phyloP scores from a whole-genome alignment of 2,888 invertebrate genomes.

The Labia minor region DNA sequence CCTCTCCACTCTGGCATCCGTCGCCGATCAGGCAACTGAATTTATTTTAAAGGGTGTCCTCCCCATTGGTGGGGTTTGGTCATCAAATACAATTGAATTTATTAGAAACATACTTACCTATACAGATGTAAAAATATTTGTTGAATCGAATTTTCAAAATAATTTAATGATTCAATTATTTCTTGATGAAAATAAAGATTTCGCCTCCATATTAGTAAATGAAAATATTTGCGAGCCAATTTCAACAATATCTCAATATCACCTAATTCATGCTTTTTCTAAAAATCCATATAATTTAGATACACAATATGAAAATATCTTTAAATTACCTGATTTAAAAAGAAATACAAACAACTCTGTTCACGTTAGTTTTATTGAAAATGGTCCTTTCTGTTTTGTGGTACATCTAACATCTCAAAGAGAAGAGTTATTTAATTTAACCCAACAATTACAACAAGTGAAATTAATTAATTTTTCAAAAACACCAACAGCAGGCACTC shows the following conservation, averaged over 20 bases:
- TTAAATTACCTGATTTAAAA: not conserved
- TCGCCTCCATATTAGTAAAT: not conserved
- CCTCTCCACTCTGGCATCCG: not conserved
- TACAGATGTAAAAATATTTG: not conserved
- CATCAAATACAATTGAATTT: not conserved
- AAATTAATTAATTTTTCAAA: not conserved
- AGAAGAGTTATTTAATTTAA: not conserved
- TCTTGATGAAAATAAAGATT: not conserved
- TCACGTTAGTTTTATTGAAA: not conserved
- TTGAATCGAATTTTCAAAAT: not conserved
- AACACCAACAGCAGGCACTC: not conserved
- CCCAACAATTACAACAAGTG: not conserved
- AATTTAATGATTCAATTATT: not conserved
- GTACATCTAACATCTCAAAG: not conserved
- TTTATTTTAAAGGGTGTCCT: not conserved
- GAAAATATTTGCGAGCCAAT: not conserved
- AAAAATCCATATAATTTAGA: not conserved
- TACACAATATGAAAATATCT: not conserved
- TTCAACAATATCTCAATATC: not conserved
- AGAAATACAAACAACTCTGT: not conserved
- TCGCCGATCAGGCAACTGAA: not conserved
- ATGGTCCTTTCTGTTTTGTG: not conserved
- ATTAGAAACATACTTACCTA: not conserved
- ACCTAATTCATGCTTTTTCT: not conserved
- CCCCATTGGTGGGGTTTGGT: not conserved